These are phyloP conservation scores for Motacilla alba DNA, from an alignment of 2,113 vertebrate species.

Conservation along the genomic window DNA sequence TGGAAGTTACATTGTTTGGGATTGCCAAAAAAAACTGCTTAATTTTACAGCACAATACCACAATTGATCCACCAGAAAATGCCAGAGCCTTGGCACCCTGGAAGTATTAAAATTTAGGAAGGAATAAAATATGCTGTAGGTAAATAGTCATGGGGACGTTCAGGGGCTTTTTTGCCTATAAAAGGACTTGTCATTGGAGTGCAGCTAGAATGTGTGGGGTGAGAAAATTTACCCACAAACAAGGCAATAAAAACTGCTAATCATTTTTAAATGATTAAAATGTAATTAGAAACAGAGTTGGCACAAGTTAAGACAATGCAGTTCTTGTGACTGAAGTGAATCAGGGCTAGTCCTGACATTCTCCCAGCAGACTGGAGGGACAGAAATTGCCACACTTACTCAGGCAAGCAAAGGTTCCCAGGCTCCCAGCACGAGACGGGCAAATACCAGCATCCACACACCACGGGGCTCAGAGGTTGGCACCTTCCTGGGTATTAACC, in stretches of 20 bases:
- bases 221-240: constrained; percentile 66
- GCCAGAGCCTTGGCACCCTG: constrained; percentile 34
- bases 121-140: constrained; percentile 61
- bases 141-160: constrained; percentile 17
- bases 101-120: constrained; percentile 49
- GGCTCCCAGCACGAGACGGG: constrained; percentile 9
- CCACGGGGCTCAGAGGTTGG: background rate
- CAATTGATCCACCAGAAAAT: constrained; percentile 55
- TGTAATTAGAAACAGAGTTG: constrained; percentile 67
- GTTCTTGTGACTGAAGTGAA: constrained; percentile 54
- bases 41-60: constrained; percentile 61
- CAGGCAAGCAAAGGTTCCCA: constrained; percentile 52
- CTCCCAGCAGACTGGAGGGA: constrained; percentile 42
- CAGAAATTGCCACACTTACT: constrained; percentile 54
- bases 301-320: constrained; percentile 64
- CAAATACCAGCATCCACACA: background rate
- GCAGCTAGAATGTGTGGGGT: constrained; percentile 60
- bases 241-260: constrained; percentile 66
- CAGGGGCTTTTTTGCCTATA: constrained; percentile 46
- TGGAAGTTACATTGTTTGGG: constrained; percentile 54
- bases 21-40: constrained; percentile 59
- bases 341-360: constrained; percentile 55
- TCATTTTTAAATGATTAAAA: constrained; percentile 69
- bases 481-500: background rate
- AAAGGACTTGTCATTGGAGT: constrained; percentile 52